These are phyloP conservation scores for Incurvaria masculella DNA, from an alignment of 2,888 invertebrate genomes.

Conservation along the genomic window DNA sequence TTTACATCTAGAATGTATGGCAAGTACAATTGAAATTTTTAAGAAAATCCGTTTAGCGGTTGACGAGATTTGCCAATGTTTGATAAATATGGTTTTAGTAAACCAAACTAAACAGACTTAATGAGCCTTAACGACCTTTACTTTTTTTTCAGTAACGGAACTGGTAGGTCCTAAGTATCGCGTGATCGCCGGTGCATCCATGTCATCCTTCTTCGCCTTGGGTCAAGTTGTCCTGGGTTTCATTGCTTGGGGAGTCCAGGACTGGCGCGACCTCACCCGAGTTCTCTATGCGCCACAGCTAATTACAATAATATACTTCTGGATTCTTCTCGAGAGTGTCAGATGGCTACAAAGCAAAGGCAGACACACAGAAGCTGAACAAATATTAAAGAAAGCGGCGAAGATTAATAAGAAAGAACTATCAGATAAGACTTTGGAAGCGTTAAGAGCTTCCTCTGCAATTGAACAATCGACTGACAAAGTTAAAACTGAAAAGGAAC, in stretches of 20 bases:
- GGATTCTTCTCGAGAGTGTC: slow-evolving; percentile 71
- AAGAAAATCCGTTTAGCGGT: no score
- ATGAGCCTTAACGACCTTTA: no score
- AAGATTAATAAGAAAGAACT: slow-evolving; percentile 56
- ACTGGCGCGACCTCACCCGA: slow-evolving; percentile 68
- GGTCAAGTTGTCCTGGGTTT: slow-evolving; percentile 72
- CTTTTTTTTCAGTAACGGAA: slow-evolving; percentile 66
- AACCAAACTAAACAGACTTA: no score
- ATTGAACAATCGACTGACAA: slow-evolving; percentile 24
- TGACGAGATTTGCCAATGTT: no score
- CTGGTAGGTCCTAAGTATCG: slow-evolving; percentile 72
- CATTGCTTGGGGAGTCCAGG: slow-evolving; percentile 64
- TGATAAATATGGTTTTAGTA: no score
- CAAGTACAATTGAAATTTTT: no score
- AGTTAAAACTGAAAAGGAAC: slow-evolving; percentile 23
- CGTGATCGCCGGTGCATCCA: slow-evolving; percentile 69
- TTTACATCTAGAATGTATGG: no score
- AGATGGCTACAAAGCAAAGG: slow-evolving; percentile 75
- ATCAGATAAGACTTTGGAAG: slow-evolving; percentile 50
- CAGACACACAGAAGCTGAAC: slow-evolving; percentile 61
- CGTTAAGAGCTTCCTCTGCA: slow-evolving; percentile 26
- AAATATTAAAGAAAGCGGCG: slow-evolving; percentile 61
- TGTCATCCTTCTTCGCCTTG: slow-evolving; percentile 68
- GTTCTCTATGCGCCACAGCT: slow-evolving; percentile 70
- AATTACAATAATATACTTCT: slow-evolving; percentile 64